Base-by-base conservation (phyloP, 2,888 invertebrate genomes). In the Meghimatium bilineatum region DNA sequence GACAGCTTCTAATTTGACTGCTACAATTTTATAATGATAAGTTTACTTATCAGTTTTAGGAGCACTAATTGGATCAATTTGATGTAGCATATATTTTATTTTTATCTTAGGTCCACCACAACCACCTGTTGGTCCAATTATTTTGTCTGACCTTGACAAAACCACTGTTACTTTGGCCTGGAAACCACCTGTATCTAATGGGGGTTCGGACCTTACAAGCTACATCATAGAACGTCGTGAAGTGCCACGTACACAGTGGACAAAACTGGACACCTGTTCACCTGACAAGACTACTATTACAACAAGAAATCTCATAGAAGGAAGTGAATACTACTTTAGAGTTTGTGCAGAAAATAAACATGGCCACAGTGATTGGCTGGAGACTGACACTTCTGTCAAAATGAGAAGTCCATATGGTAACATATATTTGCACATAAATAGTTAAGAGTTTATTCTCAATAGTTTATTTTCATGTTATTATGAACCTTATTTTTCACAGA, bases 321-420 rank as follows among this genome's bases (percentile, higher is more conserved):
- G 89, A 52, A 89, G 88, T 75, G 87, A 89, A 60, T 98, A 98
- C 93, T 96, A 97, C 93, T 97, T 98, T 94, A 95, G 97, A 84
- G 95, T 98, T 23, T 97, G 97, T 0, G 97, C 98, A 0, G 95
- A 97, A 84, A 98, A 98, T 94, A 95, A 97, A 89, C 97, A 97
- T 92, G 98, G 98, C 49, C 97, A 97, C 96, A 97, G 97, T 20
- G 96, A 97, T 67, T 90, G 91, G 34, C 87, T 91, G 80, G 89
- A 88, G 71, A 90, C 90, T 12, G 89, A 90, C 20, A 81, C 85
- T 49, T 86, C 90, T 17, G 87, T 90, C 49, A 85, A 88, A 26
- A 89, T 91, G 36, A 90, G 91, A 83, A 90, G 90, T 87, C 90
- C 90, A 44, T 92, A 88, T 89, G 91, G 91, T 91, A n/a, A n/a